Base-by-base conservation (phyloP, 2,888 invertebrate species). In the Ectemnius continuus region DNA sequence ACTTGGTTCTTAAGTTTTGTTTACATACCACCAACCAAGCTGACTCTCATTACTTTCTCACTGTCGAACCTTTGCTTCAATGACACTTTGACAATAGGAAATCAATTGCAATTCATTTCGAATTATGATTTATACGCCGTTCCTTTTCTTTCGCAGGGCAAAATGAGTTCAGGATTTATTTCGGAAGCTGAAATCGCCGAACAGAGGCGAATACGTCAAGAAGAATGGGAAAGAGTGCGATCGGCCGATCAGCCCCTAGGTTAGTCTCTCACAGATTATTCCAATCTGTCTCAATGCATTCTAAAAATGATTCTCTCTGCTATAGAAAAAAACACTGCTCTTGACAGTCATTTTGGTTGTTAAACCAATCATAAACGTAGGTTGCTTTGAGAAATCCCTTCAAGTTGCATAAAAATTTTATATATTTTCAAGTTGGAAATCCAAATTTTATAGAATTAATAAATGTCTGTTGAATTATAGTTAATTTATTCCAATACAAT, bases 191-290 rank as follows among this genome's bases (percentile, higher is more conserved):
- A 98, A 91, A 92, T 97, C 75, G 94, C 95, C 57, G 98, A 98
- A 87, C 94, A 95, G 48, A 93, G 96, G 64, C 93, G 94, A 86
- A 92, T 93, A 78, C 93, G 98, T 2, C 99, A 99, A 91, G 97
- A 97, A 90, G 98, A 99, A 94, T 99, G 99, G 99, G 98, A 99
- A 85, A 96, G 95, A 92, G 98, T 98, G 0, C 93, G 99, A 81
- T 95, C 95, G 72, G 95, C 97, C 45, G 97, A 97, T 82, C 96
- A 99, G 88, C 98, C 99, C 11, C 81, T 95, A 92, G 97, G 98
- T 98, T 92, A 89, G 86, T 82, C 74, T 63, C 47, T 57, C 67
- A 57, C 57, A 20, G 45, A 68, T 69, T 61, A 16, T n/a, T 61
- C 57, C 28, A 28, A 28, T 28, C n/a, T 28, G 28, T 28, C 2